phyloP scores from a whole-genome alignment of 2,797 vertebrate genomes.

The Epinephelus malabaricus region DNA sequence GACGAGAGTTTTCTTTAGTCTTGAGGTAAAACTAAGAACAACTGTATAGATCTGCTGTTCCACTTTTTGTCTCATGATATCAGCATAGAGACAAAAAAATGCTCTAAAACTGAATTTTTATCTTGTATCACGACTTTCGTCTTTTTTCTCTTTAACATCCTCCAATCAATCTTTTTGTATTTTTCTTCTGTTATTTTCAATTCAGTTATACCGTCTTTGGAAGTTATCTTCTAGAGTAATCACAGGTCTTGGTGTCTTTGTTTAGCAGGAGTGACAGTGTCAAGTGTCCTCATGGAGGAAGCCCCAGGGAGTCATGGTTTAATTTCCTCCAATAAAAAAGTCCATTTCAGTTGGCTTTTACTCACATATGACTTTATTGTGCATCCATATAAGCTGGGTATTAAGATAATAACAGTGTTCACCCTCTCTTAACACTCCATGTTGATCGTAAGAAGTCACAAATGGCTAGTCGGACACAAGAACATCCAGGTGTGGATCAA shows the following conservation, averaged over 20 bases:
- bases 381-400: slow-evolving; percentile 30
- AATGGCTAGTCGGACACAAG: slow-evolving; percentile 42
- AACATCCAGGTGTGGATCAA: slow-evolving; percentile 52
- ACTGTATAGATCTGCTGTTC: slow-evolving; percentile 51
- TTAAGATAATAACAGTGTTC: slow-evolving; percentile 41
- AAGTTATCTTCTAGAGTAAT: slow-evolving; percentile 58
- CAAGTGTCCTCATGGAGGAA: slow-evolving; percentile 63
- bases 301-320: slow-evolving; percentile 53
- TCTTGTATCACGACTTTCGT: slow-evolving; percentile 5
- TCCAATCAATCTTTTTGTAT: slow-evolving; percentile 1
- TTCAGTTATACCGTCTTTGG: slow-evolving; percentile 17
- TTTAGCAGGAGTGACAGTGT: slow-evolving; percentile 64
- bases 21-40: slow-evolving; percentile 58
- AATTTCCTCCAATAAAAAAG: slow-evolving; percentile 71
- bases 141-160: neutral
- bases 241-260: slow-evolving; percentile 58
- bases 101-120: neutral
- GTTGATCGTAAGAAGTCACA: slow-evolving; percentile 45
- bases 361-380: slow-evolving; percentile 42
- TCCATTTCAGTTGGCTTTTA: slow-evolving; percentile 39
- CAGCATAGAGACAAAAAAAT: slow-evolving; percentile 13
- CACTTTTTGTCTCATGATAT: slow-evolving; percentile 43
- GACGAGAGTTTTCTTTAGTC: slow-evolving; percentile 75
- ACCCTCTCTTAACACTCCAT: slow-evolving; percentile 39
- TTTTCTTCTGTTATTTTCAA: slow-evolving; percentile 22